A percentile compares a stretch with the other conserved stretches of the same genome.
Evolutionary conservation across 2,888 invertebrate genomes (phyloP).

Genomic region (Thysanoteuthis rhombus): DNA sequence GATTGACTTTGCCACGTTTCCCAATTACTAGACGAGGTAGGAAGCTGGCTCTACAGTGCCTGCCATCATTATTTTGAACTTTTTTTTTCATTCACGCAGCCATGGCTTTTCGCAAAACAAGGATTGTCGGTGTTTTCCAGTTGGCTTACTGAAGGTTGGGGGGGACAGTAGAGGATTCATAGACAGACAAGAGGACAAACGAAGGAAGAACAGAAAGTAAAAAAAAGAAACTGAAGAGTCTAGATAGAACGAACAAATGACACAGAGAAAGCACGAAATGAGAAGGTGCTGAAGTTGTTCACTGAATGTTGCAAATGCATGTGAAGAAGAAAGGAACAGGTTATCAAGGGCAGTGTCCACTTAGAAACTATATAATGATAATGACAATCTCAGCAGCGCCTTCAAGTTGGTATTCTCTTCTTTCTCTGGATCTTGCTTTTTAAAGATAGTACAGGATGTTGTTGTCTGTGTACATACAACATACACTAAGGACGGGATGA

Average conservation of each 20-base stretch:
- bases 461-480: no score
- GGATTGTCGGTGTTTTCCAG: constrained; percentile 12
- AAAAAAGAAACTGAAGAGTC: background rate
- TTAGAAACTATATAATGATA: background rate
- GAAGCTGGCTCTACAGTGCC: background rate
- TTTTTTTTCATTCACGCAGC: background rate
- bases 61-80: background rate
- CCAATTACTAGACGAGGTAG: background rate
- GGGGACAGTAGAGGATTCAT: background rate
- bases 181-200: background rate
- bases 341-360: background rate
- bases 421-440: no score
- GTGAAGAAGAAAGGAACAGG: background rate
- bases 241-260: background rate
- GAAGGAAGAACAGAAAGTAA: background rate
- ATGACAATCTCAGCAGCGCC: background rate
- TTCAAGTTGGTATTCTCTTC: no score
- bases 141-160: background rate
- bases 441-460: no score
- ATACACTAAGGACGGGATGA: no score
- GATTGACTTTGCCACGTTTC: background rate
- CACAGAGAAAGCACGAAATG: background rate
- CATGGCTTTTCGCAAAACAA: background rate
- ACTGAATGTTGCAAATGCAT: background rate
- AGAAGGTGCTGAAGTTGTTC: background rate